A percentile compares a stretch with the other conserved stretches of the same genome.
Conservation (phyloP, 2,888 invertebrate genomes). For the Neuroscelio doddi region DNA sequence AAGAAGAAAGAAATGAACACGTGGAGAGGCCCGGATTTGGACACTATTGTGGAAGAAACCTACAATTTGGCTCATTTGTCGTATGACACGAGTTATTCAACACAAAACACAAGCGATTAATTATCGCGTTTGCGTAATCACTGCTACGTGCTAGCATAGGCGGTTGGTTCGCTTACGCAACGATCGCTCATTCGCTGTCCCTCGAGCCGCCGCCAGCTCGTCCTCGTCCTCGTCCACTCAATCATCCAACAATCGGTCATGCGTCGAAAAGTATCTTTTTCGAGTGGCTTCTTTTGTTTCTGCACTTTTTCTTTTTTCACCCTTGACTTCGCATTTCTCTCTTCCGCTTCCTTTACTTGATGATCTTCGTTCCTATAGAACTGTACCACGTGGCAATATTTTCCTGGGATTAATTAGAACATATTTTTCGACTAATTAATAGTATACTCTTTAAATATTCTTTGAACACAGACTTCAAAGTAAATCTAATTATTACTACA, state of each 20-base stretch:
- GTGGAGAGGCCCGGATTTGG: not conserved
- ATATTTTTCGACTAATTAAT: too few relatives aligned
- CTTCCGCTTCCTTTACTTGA: too few relatives aligned
- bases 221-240: too few relatives aligned
- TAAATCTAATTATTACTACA: too few relatives aligned
- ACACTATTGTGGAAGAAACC: slow-evolving; percentile 2
- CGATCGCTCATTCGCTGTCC: slow-evolving; percentile 52
- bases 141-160: slow-evolving; percentile 53
- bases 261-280: slow-evolving; percentile 7
- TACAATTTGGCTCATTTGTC: slow-evolving; percentile 56
- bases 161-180: slow-evolving; percentile 57
- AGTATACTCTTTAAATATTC: too few relatives aligned
- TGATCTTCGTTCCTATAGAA: too few relatives aligned
- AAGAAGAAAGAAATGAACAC: not conserved
- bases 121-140: slow-evolving; percentile 67
- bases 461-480: too few relatives aligned
- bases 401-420: too few relatives aligned
- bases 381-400: too few relatives aligned
- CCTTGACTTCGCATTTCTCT: too few relatives aligned
- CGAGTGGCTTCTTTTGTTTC: not conserved
- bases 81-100: slow-evolving; percentile 64
- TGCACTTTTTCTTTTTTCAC: too few relatives aligned
- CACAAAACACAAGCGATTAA: slow-evolving; percentile 65
- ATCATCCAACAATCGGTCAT: slow-evolving; percentile 29
- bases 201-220: slow-evolving; percentile 22